Evolutionary conservation across 2,113 vertebrate species (phyloP).

Genomic region (Myanophis thanlyinensis): DNA sequence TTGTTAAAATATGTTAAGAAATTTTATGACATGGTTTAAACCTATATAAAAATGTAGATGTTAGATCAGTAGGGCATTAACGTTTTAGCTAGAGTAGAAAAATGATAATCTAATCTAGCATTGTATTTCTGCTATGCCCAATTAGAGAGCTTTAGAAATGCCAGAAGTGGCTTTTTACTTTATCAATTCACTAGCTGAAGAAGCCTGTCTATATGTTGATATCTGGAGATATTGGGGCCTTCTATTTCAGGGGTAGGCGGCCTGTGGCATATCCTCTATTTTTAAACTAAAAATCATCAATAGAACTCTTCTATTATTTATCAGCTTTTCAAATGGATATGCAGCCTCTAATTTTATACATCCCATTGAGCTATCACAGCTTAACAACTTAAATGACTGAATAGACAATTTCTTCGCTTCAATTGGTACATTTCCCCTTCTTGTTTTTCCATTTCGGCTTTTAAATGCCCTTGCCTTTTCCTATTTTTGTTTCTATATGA

Average conservation of each 20-base stretch:
- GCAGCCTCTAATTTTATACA: background rate
- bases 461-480: background rate
- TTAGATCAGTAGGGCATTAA: background rate
- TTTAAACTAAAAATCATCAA: background rate
- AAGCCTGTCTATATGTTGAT: background rate
- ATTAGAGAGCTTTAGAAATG: background rate
- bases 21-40: background rate
- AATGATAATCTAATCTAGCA: background rate
- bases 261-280: background rate
- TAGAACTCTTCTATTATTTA: background rate
- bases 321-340: background rate
- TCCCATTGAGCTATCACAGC: background rate
- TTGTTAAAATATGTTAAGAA: background rate
- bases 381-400: background rate
- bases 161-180: background rate
- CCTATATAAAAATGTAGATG: background rate
- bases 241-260: background rate
- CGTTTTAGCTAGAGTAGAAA: background rate
- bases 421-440: background rate
- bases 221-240: background rate
- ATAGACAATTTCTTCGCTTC: background rate
- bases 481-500: background rate
- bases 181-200: background rate
- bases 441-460: background rate
- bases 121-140: background rate